phyloP scores from a whole-genome alignment of 1,140 invertebrate species.

The Drosophila teissieri region DNA sequence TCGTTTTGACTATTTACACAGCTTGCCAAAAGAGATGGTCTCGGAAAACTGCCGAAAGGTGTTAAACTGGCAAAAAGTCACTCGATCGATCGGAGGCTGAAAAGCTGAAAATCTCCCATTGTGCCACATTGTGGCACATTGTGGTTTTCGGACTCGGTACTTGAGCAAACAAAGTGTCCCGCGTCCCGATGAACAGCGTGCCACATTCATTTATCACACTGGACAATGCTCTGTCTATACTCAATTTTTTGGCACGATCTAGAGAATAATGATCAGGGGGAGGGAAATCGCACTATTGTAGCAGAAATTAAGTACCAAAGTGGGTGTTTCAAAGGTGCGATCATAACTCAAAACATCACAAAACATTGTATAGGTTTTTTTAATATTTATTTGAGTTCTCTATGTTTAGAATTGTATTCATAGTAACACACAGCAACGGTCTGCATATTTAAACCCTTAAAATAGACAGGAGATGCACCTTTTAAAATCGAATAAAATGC shows the following conservation, averaged over 20 bases:
- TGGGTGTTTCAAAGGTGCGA: constrained; percentile 12
- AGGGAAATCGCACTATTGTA: background rate
- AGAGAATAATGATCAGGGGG: constrained; percentile 8
- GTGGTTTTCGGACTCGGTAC: constrained; percentile 49
- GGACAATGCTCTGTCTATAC: constrained; percentile 21
- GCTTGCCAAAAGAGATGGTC: constrained; percentile 60
- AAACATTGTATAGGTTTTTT: background rate
- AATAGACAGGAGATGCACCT: constrained; percentile 32
- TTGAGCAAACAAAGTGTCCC: constrained; percentile 71
- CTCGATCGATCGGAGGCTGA: constrained; percentile 39
- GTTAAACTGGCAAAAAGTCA: constrained; percentile 84
- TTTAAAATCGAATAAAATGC: constrained; percentile 41
- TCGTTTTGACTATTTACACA: constrained; percentile 62
- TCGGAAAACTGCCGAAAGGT: constrained; percentile 65
- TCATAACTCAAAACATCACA: background rate
- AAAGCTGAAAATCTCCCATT: constrained; percentile 74
- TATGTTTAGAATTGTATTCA: background rate
- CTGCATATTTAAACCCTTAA: background rate
- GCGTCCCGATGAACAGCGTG: constrained; percentile 19
- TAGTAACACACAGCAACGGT: background rate
- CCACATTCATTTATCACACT: constrained; percentile 63
- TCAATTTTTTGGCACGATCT: constrained; percentile 61
- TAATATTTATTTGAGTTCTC: background rate
- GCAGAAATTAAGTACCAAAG: background rate
- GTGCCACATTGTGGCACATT: constrained; percentile 16